Evolutionary conservation across 2,888 invertebrate species (phyloP).

Genomic region (Nasonovia ribisnigri): DNA sequence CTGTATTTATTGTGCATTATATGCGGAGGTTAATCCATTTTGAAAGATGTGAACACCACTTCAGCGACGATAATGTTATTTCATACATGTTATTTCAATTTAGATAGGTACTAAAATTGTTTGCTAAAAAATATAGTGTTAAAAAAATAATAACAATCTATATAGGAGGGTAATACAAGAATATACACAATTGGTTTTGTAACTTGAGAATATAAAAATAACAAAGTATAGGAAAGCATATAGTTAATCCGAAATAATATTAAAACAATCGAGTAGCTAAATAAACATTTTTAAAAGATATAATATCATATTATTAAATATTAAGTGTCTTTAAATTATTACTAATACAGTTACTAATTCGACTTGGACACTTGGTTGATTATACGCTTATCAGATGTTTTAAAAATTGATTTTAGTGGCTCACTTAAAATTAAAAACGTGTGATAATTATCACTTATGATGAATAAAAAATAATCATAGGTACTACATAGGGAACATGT

Average conservation of each 20-base stretch:
- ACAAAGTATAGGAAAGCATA: not conserved
- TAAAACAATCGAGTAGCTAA: not conserved
- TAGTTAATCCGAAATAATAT: not conserved
- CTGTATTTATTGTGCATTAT: not conserved
- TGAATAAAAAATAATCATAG: not conserved
- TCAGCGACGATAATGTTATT: not conserved
- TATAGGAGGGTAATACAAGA: not conserved
- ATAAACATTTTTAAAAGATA: not conserved
- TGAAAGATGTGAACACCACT: conserved; percentile 19
- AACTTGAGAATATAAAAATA: not conserved
- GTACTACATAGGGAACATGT: too few species aligned
- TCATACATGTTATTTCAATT: conserved; percentile 25
- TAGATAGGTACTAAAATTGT: conserved; percentile 23
- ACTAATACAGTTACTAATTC: not conserved
- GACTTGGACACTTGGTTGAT: not conserved
- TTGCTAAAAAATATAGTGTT: not conserved
- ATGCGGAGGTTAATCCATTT: not conserved
- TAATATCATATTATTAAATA: not conserved
- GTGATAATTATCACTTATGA: not conserved
- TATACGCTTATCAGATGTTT: not conserved
- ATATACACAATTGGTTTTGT: not conserved
- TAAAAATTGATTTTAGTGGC: not conserved
- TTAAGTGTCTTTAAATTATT: not conserved
- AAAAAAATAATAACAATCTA: conserved; percentile 10
- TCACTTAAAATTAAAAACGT: not conserved